A percentile compares a stretch with the other conserved stretches of the same genome.
Conservation (phyloP, 1,140 invertebrate species). For the Hylyphantes graminicola region DNA sequence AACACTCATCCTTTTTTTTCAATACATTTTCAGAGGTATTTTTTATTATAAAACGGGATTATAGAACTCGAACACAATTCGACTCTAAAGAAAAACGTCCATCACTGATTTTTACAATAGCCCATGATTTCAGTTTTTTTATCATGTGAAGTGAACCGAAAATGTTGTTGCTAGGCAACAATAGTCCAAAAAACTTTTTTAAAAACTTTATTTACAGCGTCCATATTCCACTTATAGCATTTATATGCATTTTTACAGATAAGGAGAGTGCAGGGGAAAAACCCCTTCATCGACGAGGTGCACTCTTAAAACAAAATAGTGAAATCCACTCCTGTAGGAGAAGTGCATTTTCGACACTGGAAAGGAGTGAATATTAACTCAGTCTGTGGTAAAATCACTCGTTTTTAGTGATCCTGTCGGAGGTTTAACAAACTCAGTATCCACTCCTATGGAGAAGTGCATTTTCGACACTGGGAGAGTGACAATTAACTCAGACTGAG, state of each 20-base stretch:
- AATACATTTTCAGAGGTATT: conserved; percentile 31
- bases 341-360: no score
- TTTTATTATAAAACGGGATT: conserved; percentile 51
- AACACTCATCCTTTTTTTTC: conserved; percentile 49
- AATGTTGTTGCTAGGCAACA: conserved; percentile 46
- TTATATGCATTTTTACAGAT: background rate
- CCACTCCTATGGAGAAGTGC: no score
- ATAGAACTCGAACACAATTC: conserved; percentile 34
- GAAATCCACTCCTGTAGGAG: no score
- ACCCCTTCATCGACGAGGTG: background rate
- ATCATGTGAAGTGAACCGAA: conserved; percentile 6
- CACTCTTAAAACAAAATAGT: background rate
- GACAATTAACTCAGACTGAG: background rate
- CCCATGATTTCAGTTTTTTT: conserved; percentile 7
- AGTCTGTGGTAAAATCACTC: no score
- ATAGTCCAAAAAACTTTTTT: conserved; percentile 7
- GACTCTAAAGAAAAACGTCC: conserved; percentile 22
- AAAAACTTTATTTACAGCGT: conserved; percentile 26
- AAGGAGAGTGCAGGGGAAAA: background rate
- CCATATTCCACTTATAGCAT: background rate
- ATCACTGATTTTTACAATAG: background rate
- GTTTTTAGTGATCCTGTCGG: no score
- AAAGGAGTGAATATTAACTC: no score
- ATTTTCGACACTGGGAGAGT: background rate
- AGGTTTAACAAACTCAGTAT: no score